Percentiles rank a stretch among this genome's conserved stretches.
These are phyloP conservation scores for Himalopsyche phryganea DNA, from an alignment of 1,140 invertebrate species.

Conservation along the genomic window DNA sequence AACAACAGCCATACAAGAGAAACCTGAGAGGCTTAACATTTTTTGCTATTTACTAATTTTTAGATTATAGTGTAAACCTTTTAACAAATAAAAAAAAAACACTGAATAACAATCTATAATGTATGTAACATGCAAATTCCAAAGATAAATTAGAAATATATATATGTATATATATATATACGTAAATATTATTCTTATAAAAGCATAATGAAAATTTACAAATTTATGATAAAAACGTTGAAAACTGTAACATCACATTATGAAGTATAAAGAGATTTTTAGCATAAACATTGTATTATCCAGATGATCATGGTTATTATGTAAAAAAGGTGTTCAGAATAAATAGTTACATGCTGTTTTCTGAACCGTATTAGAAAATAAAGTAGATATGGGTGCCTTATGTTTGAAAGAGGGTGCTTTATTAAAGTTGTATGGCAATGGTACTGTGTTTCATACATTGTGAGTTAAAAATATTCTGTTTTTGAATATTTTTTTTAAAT, in stretches of 20 bases:
- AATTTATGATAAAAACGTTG: neutral
- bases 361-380: no score
- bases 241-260: neutral
- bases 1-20: neutral
- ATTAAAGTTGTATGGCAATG: no score
- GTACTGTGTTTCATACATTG: no score
- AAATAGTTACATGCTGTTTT: no score
- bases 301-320: neutral
- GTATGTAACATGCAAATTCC: neutral
- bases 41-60: slow-evolving; percentile 4
- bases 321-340: no score
- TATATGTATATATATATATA: neutral
- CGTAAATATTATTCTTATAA: neutral
- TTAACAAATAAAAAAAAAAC: slow-evolving; percentile 11
- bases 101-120: slow-evolving; percentile 10
- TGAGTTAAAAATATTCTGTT: no score
- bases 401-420: no score
- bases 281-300: neutral
- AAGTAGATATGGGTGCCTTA: no score
- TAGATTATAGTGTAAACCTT: slow-evolving; percentile 7
- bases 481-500: no score
- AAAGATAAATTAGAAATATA: neutral
- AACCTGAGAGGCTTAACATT: neutral
- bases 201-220: neutral
- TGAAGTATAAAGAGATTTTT: neutral